Evolutionary conservation across 2,888 invertebrate genomes (phyloP), one percentile per base, ranked within the genome.

Genomic region (Theretra japonica): DNA sequence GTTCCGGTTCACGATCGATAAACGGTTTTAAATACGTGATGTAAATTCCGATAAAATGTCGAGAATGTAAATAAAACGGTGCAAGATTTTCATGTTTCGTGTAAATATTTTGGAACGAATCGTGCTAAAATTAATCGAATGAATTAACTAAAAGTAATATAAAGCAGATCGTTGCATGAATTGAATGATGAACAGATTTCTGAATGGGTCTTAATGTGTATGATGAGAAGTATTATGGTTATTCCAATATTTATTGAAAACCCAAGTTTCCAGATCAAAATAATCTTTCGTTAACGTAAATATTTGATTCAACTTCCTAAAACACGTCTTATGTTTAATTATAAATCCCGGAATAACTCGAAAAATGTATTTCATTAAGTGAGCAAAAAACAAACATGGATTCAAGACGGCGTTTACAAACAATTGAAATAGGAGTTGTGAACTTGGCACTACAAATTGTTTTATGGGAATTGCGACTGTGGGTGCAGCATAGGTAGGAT

Each of bases 391-490:
- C 28, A 17, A 25, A 17, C 17, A 58, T 15, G 23, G 5, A 23
- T 25, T 17, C 25, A 21, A 57, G 2, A 57, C 41, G 1, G 17
- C 48, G 6, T 65, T 48, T 65, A 41, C 33, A 41, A 62, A 62
- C 62, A 62, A 62, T 62, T 33, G 21, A 41, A 62, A 11, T 41
- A 41, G 41, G 41, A 41, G 4, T 21, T 21, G 11, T 65, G 65
- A 65, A 65, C 65, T 65, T 65, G 65, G 65, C 21, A 48, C 65
- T 65, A 48, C 23, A 23, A 65, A 65, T 65, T 23, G 41, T 23
- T 21, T 48, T 23, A 65, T n/a, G 65, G 70, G 19, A 71, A 71
- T 56, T 11, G 19, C 41, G 25, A 65, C 56, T 41, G 56, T 62
- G 62, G 56, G 53, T 30, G 8, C 2, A 23, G 33, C 11, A 62